Base-by-base conservation (phyloP, 2,113 vertebrate genomes). In the Dolichotis patagonum region DNA sequence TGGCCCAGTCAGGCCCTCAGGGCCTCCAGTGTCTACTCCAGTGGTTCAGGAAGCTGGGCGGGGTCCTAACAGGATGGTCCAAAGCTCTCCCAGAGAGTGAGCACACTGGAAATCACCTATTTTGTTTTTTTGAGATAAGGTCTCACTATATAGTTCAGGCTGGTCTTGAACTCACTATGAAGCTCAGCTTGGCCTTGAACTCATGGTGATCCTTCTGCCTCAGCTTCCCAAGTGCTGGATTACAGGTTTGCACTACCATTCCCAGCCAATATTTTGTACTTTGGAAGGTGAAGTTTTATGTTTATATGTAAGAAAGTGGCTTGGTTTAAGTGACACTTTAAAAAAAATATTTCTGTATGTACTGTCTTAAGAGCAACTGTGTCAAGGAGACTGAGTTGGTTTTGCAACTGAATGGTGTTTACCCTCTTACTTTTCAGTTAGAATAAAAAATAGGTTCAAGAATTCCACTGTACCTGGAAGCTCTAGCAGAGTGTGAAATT, bases 401-500 rank as follows among this genome's bases (percentile, higher is more conserved):
- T 81, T 92, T 90, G 93, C 26, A 90, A 22, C 60, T 88, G 75
- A 35, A 35, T 96, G 28, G 30, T 92, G 88, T 91, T 90, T 93
- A 69, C 14, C 35, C 86, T 90, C 78, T 95, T 46, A 75, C n/a
- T 92, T 92, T 91, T 90, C 91, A 71, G 89, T 95, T 88, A 96
- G 88, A 95, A 91, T 91, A 93, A 90, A 96, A 95, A 90, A 85
- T 67, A 91, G 17, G 85, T 91, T 88, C 14, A 96, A 91, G 41
- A 96, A 86, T 86, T 75, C 7, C 63, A 24, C 19, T 71, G 69
- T 94, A 88, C 69, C 77, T 93, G 17, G 19, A 93, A 83, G 86
- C 90, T 95, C 85, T 96, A 69, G 75, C 32, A 80, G 54, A 82
- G 43, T 88, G 65, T 89, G 73, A 95, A 95, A 93, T 93, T 89